Conservation (phyloP, 2,113 vertebrate species). For the Grammatotria lemairii region DNA sequence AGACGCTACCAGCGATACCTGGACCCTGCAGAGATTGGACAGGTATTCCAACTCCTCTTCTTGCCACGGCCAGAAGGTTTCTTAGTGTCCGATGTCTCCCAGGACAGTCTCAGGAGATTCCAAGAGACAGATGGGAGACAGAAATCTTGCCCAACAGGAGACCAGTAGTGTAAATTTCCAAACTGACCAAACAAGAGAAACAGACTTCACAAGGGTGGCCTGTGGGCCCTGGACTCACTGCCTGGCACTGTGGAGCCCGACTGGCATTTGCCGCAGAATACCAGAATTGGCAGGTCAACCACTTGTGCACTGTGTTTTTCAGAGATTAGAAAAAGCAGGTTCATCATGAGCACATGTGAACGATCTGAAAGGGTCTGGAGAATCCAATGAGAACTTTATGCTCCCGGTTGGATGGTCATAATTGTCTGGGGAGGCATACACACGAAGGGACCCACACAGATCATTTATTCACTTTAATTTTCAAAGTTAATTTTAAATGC, state of each 20-base stretch:
- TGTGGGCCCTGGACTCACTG: neutral
- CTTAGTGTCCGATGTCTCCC: neutral
- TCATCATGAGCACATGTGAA: neutral
- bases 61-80: neutral
- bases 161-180: neutral
- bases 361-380: neutral
- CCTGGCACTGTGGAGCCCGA: neutral
- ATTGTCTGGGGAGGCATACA: neutral
- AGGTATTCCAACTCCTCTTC: neutral
- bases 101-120: neutral
- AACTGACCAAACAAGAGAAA: neutral
- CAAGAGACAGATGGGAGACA: neutral
- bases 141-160: neutral
- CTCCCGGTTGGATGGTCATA: neutral
- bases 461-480: neutral
- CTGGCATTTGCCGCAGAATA: neutral
- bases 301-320: neutral
- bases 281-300: neutral
- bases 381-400: neutral
- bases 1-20: neutral
- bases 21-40: neutral
- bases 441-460: neutral
- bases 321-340: neutral
- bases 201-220: neutral
- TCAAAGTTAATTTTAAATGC: neutral